Percentiles rank a stretch among this genome's conserved stretches.
Conservation (phyloP, 1,140 invertebrate genomes). For the Drosophila ambigua region DNA sequence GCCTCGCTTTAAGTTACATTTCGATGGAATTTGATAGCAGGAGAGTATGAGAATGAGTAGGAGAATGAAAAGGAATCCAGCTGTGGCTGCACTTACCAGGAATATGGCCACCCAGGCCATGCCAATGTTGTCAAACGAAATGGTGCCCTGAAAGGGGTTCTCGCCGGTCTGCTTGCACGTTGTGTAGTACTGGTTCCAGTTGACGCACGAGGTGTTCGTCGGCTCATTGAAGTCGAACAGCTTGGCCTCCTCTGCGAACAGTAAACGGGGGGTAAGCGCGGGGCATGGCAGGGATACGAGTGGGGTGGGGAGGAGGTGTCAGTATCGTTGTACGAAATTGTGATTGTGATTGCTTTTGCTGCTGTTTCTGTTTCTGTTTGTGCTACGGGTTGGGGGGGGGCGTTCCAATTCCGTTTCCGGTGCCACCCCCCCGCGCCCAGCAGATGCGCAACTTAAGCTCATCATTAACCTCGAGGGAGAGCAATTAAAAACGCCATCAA, state of each 20-base stretch:
- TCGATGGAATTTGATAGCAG: conserved; percentile 87
- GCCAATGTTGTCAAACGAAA: conserved; percentile 99
- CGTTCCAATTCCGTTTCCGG: too few species aligned
- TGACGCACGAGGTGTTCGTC: conserved; percentile 92
- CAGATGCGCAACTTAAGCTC: conserved; percentile 16
- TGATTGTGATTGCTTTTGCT: conserved; percentile 53
- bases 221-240: conserved; percentile 85
- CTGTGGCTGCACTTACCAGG: conserved; percentile 89
- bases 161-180: conserved; percentile 95
- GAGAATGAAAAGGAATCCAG: too few species aligned
- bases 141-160: conserved; percentile 99
- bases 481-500: conserved; percentile 79
- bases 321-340: conserved; percentile 41
- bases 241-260: conserved; percentile 84
- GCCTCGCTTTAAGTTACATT: too few species aligned
- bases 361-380: background rate
- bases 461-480: conserved; percentile 54
- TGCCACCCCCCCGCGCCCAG: too few species aligned
- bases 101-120: conserved; percentile 99
- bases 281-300: background rate
- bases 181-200: conserved; percentile 99
- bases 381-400: too few species aligned
- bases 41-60: conserved; percentile 73
- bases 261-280: background rate
- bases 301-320: background rate